Percentiles rank a stretch among this genome's conserved stretches.
These are phyloP conservation scores for Delphinapterus leucas DNA, from an alignment of 2,113 vertebrate species.

Conservation along the genomic window DNA sequence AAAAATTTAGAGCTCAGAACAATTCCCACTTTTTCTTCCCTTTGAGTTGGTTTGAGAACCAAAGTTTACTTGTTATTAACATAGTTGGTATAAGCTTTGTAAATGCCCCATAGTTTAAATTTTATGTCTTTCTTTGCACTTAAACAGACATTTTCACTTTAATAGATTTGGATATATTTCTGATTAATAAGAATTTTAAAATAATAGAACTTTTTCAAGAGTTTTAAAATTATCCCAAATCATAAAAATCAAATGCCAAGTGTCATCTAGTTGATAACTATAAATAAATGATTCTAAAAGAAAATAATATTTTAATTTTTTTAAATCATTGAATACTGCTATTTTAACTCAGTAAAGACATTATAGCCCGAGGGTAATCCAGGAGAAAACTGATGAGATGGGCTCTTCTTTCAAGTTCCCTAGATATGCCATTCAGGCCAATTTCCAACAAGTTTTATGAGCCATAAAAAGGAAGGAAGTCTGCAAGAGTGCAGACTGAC, in stretches of 20 bases:
- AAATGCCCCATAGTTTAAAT: constrained; percentile 41
- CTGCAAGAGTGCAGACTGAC: constrained; percentile 19
- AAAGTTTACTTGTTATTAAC: background rate
- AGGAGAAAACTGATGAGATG: constrained; percentile 43
- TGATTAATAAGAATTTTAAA: constrained; percentile 42
- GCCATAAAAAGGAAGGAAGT: constrained; percentile 42
- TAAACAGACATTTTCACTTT: constrained; percentile 42
- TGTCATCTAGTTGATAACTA: constrained; percentile 20
- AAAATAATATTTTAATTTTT: constrained; percentile 25
- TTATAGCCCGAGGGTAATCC: background rate
- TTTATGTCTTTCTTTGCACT: constrained; percentile 21
- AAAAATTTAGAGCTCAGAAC: background rate
- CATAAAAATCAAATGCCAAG: constrained; percentile 54
- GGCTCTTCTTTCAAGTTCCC: constrained; percentile 39
- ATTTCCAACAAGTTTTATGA: constrained; percentile 58
- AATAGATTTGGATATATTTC: constrained; percentile 23
- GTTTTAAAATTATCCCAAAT: constrained; percentile 43
- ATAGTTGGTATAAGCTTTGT: background rate
- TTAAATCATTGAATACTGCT: background rate
- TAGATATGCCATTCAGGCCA: constrained; percentile 37
- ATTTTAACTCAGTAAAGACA: constrained; percentile 32
- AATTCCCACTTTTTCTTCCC: background rate
- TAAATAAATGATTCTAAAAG: constrained; percentile 3
- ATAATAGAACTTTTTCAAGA: constrained; percentile 42
- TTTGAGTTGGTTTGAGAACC: background rate